These are phyloP conservation scores for Boulengeromyrus knoepffleri DNA, from an alignment of 2,113 vertebrate species.

Conservation along the genomic window DNA sequence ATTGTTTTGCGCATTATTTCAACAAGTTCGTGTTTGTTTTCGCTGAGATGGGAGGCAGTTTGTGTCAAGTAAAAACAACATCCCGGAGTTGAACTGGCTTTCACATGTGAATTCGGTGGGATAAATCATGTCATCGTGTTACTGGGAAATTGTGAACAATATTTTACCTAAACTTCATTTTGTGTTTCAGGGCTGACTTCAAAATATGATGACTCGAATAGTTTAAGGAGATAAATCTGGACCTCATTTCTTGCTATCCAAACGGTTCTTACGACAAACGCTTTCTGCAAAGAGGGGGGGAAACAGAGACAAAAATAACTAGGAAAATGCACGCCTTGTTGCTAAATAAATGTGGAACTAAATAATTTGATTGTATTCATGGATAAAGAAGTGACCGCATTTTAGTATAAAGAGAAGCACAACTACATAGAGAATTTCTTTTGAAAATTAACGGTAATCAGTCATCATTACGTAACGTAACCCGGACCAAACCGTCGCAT, in stretches of 20 bases:
- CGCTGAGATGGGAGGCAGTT: neutral
- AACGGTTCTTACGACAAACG: neutral
- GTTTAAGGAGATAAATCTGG: neutral
- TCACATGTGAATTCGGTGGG: neutral
- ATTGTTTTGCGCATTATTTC: neutral
- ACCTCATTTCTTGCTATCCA: neutral
- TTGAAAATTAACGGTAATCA: neutral
- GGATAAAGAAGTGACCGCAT: neutral
- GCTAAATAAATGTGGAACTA: neutral
- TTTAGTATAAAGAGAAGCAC: neutral
- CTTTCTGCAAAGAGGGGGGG: neutral
- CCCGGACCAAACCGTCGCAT: neutral
- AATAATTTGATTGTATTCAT: neutral
- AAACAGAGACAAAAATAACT: neutral
- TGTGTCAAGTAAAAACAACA: neutral
- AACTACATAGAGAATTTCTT: neutral
- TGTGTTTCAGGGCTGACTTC: constrained; percentile 7
- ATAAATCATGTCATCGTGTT: neutral
- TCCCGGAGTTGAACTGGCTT: neutral
- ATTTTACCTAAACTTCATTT: neutral
- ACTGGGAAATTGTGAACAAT: neutral
- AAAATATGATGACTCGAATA: constrained; percentile 10
- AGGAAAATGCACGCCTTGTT: neutral
- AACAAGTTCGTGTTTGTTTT: neutral
- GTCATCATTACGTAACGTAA: neutral